Base-by-base conservation (phyloP, 2,113 vertebrate genomes). In the Gopherus flavomarginatus region DNA sequence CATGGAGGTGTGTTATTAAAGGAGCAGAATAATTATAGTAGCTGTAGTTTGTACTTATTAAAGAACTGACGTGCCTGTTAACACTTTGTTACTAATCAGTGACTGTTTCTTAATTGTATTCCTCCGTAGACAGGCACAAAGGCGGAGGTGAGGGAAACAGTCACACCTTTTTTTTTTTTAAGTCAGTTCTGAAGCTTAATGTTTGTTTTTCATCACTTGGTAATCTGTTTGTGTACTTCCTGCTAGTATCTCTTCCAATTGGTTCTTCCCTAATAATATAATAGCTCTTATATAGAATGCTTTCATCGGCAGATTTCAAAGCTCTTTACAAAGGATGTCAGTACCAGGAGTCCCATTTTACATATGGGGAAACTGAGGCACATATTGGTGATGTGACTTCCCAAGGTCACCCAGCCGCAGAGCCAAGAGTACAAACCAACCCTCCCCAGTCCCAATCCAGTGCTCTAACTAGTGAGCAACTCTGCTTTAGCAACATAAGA, bases 101-200 rank as follows among this genome's bases (percentile, higher is more conserved):
- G 93, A 96, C 93, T 94, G 88, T 96, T 82, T 69, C 65, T 94
- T 94, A 96, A 95, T 87, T 94, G 93, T 78, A 78, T 81, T 97
- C 92, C 88, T 97, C 94, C 92, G 75, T 90, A 3, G 1, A 91
- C 82, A 95, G 82, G 89, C 87, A 95, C 88, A 94, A 95, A 54
- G 52, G 86, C 88, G 87, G 93, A 86, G 91, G 92, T 90, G 95
- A 96, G 89, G 81, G 78, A 96, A 98, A 87, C 0, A 5, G 65
- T 95, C 92, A 94, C 88, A 88, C 91, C 96, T 97, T 97, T 96
- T 87, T 97, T 96, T 87, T 90, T 93, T 53, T 53, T 86, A 78
- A 93, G 54, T 77, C 87, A 88, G 83, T 27, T 12, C 22, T 56
- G 82, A 88, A 91, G 62, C 84, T 90, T 0, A 12, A 97, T 93